Evolutionary conservation across 2,113 vertebrate genomes (phyloP).

Genomic region (Perca flavescens): DNA sequence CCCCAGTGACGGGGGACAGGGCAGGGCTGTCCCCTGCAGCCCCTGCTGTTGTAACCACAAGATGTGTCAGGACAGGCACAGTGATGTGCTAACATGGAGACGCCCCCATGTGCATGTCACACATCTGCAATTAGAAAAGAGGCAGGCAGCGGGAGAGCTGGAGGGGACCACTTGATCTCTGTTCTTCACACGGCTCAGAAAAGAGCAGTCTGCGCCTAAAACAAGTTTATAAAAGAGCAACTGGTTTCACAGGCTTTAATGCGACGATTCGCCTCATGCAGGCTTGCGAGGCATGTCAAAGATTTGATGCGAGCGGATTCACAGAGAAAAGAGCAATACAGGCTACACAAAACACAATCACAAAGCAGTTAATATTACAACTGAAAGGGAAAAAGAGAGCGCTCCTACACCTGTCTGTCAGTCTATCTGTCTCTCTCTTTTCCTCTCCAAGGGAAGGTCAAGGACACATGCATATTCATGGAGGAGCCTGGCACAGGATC

Average conservation of each 20-base stretch:
- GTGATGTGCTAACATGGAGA: slow-evolving; percentile 82
- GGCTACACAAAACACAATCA: background rate
- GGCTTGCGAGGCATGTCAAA: slow-evolving; percentile 37
- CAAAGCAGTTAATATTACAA: slow-evolving; percentile 12
- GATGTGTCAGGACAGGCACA: slow-evolving; percentile 79
- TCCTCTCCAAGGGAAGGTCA: slow-evolving; percentile 84
- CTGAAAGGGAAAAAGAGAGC: slow-evolving; percentile 13
- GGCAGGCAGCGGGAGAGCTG: slow-evolving; percentile 73
- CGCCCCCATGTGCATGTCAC: slow-evolving; percentile 79
- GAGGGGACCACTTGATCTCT: slow-evolving; percentile 73
- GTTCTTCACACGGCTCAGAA: slow-evolving; percentile 59
- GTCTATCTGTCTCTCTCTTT: slow-evolving; percentile 47
- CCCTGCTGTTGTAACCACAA: slow-evolving; percentile 70
- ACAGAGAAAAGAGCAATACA: background rate
- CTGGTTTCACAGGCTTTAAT: slow-evolving; percentile 65
- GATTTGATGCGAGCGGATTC: slow-evolving; percentile 29
- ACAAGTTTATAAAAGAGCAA: slow-evolving; percentile 71
- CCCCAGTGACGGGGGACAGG: slow-evolving; percentile 81
- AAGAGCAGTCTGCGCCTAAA: slow-evolving; percentile 76
- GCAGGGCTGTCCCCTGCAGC: slow-evolving; percentile 77
- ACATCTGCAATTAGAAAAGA: slow-evolving; percentile 84
- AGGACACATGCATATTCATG: slow-evolving; percentile 99
- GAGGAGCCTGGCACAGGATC: slow-evolving; percentile 89
- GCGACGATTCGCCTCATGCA: slow-evolving; percentile 43
- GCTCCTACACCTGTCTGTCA: slow-evolving; percentile 59